These are phyloP conservation scores for Diarsia mendica DNA, from an alignment of 2,888 invertebrate species.

Conservation along the genomic window DNA sequence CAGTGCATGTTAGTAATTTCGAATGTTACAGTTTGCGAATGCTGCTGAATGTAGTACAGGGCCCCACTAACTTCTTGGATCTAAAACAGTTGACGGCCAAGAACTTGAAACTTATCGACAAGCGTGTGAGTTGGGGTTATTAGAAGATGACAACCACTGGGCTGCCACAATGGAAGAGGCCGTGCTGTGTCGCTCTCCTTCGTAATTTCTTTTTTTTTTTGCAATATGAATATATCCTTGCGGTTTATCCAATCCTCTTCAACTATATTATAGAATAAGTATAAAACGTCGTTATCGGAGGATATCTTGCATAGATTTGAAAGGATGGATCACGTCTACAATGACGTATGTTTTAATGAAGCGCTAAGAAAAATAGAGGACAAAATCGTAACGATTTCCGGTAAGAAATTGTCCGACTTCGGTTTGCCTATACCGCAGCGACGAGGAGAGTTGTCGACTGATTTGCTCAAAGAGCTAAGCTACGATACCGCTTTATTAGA, in stretches of 20 bases:
- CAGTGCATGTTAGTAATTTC: slow-evolving; percentile 4
- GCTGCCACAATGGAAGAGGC: slow-evolving; percentile 1
- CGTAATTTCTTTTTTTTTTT: too few relatives aligned
- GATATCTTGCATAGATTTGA: slow-evolving; percentile 45
- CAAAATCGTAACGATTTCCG: not conserved
- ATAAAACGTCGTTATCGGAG: slow-evolving; percentile 37
- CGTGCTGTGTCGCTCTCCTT: not conserved
- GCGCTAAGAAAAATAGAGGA: not conserved
- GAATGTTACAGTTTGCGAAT: slow-evolving; percentile 1
- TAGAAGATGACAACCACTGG: slow-evolving; percentile 3
- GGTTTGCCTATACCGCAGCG: not conserved
- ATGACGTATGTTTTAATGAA: not conserved
- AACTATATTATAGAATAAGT: not conserved
- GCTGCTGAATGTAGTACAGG: slow-evolving; percentile 1
- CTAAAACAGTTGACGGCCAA: not conserved
- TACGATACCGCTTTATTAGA: not conserved
- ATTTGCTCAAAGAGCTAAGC: not conserved
- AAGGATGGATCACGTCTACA: not conserved
- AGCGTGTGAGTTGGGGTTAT: slow-evolving; percentile 3
- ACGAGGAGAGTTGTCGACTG: not conserved
- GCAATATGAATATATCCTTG: not conserved
- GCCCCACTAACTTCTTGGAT: not conserved
- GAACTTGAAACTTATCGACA: slow-evolving; percentile 2
- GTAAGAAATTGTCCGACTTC: not conserved
- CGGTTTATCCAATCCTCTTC: not conserved